Evolutionary conservation across 2,113 vertebrate genomes (phyloP).

Genomic region (Microcebus murinus): DNA sequence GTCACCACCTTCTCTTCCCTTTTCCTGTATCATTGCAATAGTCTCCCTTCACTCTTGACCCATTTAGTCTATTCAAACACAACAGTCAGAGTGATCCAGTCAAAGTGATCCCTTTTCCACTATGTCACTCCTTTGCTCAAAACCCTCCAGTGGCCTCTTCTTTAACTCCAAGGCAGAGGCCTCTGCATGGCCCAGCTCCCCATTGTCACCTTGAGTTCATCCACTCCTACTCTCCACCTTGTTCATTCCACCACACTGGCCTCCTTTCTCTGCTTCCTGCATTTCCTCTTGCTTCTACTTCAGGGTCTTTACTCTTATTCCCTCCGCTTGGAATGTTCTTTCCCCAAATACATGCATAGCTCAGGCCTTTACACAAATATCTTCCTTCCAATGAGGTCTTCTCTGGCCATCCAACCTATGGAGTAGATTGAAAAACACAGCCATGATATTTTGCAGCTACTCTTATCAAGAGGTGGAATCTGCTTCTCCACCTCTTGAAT

Average conservation of each 20-base stretch:
- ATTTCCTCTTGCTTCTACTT: not conserved
- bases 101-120: not conserved
- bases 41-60: not conserved
- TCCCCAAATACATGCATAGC: not conserved
- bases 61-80: not conserved
- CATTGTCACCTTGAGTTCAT: not conserved
- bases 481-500: not conserved
- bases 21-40: not conserved
- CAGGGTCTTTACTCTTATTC: not conserved
- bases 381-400: not conserved
- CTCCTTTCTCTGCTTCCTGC: not conserved
- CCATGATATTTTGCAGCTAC: not conserved
- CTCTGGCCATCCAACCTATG: not conserved
- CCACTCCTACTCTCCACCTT: not conserved
- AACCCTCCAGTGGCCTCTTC: fast-evolving
- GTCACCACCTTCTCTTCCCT: not conserved
- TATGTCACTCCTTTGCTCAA: not conserved
- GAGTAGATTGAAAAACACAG: not conserved
- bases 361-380: not conserved
- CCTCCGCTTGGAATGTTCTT: not conserved
- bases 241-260: not conserved
- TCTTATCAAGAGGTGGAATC: not conserved
- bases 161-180: not conserved
- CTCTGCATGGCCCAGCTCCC: not conserved
- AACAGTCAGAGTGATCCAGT: not conserved